Evolutionary conservation across 2,113 vertebrate genomes (phyloP).

Genomic region (Tenebrosternarchus preto): DNA sequence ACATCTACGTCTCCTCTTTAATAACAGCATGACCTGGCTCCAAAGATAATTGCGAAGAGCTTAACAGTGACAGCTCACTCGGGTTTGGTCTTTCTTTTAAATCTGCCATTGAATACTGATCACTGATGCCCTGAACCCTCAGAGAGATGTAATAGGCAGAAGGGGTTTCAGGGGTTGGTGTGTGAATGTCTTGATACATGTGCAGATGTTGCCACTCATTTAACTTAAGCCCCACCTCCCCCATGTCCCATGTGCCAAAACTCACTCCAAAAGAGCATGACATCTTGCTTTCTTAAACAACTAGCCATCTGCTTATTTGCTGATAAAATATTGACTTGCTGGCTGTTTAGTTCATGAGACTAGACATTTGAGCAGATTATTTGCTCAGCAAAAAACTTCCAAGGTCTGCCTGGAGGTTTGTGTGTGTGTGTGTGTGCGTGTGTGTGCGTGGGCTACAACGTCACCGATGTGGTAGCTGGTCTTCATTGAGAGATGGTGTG

Average conservation of each 20-base stretch:
- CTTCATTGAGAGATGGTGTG: background rate
- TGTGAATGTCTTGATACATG: background rate
- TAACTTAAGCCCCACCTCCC: too few species aligned
- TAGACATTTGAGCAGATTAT: background rate
- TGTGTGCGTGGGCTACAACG: background rate
- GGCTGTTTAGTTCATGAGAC: background rate
- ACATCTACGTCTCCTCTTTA: too few species aligned
- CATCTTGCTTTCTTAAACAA: background rate
- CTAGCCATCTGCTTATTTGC: slow-evolving; percentile 6
- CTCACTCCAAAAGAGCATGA: background rate
- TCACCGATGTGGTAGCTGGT: background rate
- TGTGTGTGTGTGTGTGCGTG: slow-evolving; percentile 31
- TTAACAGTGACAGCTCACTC: too few species aligned
- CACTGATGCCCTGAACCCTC: too few species aligned
- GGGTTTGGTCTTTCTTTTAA: too few species aligned
- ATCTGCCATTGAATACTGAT: too few species aligned
- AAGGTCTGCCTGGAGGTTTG: background rate
- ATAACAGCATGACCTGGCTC: too few species aligned
- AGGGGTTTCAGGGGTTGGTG: too few species aligned
- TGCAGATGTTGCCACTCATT: too few species aligned
- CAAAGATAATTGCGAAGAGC: too few species aligned
- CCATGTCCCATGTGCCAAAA: background rate
- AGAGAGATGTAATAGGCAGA: too few species aligned
- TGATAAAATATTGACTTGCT: slow-evolving; percentile 18
- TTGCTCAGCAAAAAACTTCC: slow-evolving; percentile 20